These are phyloP conservation scores for Chaetura pelagica DNA, from an alignment of 2,113 vertebrate species.

Conservation along the genomic window DNA sequence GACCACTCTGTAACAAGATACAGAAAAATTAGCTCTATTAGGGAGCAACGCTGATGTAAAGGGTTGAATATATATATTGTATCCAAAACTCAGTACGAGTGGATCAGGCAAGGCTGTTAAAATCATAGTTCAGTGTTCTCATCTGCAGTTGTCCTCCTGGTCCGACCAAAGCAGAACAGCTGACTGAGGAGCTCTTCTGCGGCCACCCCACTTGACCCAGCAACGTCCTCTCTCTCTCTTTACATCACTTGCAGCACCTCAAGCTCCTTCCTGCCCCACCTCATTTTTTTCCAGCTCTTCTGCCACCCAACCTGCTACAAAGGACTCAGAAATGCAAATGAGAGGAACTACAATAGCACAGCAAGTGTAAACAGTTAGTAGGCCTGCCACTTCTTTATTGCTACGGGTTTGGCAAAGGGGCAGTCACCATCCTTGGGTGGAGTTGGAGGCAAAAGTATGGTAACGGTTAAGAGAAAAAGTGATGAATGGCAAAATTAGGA, in stretches of 20 bases:
- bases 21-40: not conserved
- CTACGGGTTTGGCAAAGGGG: slow-evolving; percentile 55
- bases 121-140: slow-evolving; percentile 1
- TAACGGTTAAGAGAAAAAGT: not conserved
- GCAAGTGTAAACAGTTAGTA: slow-evolving; percentile 26
- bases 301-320: not conserved
- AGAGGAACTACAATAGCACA: slow-evolving; percentile 25
- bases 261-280: not conserved
- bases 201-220: not conserved
- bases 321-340: slow-evolving; percentile 15
- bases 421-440: not conserved
- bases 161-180: not conserved
- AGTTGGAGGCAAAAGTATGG: slow-evolving; percentile 15
- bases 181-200: not conserved
- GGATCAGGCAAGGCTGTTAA: not conserved
- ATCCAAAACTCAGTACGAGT: not conserved
- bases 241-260: not conserved
- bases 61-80: not conserved
- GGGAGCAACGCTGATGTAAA: not conserved
- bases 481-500: slow-evolving; percentile 48
- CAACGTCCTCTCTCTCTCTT: not conserved
- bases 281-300: not conserved
- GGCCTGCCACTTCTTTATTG: slow-evolving; percentile 74
- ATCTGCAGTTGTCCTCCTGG: slow-evolving; percentile 24
- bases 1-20: not conserved